phyloP scores from a whole-genome alignment of 2,888 invertebrate genomes.

The Iselma pallidipennis region DNA sequence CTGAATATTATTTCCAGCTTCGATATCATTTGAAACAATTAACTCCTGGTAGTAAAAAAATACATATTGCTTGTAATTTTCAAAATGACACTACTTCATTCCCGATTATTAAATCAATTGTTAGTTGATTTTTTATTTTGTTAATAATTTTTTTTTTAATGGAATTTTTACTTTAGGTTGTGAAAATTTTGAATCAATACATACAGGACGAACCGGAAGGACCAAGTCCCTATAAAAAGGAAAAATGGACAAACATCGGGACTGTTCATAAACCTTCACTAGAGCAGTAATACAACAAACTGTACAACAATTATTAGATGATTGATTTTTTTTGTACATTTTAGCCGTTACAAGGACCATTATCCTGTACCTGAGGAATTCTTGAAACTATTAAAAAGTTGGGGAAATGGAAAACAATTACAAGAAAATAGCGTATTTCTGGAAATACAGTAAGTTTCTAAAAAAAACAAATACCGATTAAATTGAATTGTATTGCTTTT shows the following conservation, averaged over 20 bases:
- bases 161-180: conserved; percentile 42
- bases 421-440: not conserved
- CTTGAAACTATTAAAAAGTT: conserved; percentile 21
- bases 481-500: no score
- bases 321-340: not conserved
- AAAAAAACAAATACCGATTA: no score
- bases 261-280: conserved; percentile 8
- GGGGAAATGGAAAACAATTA: conserved; percentile 3
- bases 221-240: conserved; percentile 36
- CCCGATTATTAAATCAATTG: conserved; percentile 57
- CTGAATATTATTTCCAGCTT: conserved; percentile 38
- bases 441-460: not conserved
- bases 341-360: conserved; percentile 12
- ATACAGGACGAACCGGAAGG: not conserved
- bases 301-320: conserved; percentile 8
- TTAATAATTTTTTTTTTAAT: not conserved
- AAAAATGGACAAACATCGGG: conserved; percentile 23
- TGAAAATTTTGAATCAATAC: conserved; percentile 50
- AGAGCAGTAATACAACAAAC: conserved; percentile 10
- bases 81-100: conserved; percentile 45
- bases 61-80: conserved; percentile 58
- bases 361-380: conserved; percentile 32
- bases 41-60: conserved; percentile 56
- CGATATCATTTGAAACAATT: conserved; percentile 41
- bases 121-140: conserved; percentile 41